Evolutionary conservation across 1,140 invertebrate genomes (phyloP), one percentile per base, ranked within the genome.

Genomic region (Anoplophora glabripennis): DNA sequence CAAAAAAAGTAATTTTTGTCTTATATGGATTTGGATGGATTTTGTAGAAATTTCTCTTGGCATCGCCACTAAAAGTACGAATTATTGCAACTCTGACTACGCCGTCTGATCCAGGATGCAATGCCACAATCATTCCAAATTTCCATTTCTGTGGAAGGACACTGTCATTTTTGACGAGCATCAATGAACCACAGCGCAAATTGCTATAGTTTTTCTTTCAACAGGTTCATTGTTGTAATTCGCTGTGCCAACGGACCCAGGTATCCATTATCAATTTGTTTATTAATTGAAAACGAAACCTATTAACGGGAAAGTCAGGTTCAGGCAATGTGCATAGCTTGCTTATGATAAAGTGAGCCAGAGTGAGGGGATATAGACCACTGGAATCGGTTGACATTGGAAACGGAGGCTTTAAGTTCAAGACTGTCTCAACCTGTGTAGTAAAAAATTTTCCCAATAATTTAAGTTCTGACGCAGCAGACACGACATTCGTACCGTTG

Each of bases 181-280:
- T 59, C 10, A 67, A 17, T 1, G 11, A 11, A 40, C 21, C 37
- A n/a, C 35, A 17, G 8, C 21, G 14, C 1, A 52, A 36, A 14
- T 4, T 4, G n/a, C 33, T 38, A 44, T 59, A 40, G 15, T 42
- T 18, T 48, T 9, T n/a, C 17, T 17, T 10, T 53, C 61, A 41
- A 53, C 48, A 55, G 53, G 61, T 51, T 59, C 67, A 0, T 41
- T 57, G n/a, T 15, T 61, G 63, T n/a, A 67, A 11, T 37, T 68
- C 56, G 2, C 54, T 41, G 0, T 28, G 42, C 66, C 65, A 72
- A 53, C 60, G 38, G 11, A 21, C 45, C 69, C 61, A 72, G 49
- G 70, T 67, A 51, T 71, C 21, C 5, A 2, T 28, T 28, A 2
- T 2, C 21, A 28, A 5, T 28, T 28, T 28, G 21, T 5, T 28